Evolutionary conservation across 2,888 invertebrate genomes (phyloP), one percentile per base, ranked within the genome.

Genomic region (Nezara viridula): DNA sequence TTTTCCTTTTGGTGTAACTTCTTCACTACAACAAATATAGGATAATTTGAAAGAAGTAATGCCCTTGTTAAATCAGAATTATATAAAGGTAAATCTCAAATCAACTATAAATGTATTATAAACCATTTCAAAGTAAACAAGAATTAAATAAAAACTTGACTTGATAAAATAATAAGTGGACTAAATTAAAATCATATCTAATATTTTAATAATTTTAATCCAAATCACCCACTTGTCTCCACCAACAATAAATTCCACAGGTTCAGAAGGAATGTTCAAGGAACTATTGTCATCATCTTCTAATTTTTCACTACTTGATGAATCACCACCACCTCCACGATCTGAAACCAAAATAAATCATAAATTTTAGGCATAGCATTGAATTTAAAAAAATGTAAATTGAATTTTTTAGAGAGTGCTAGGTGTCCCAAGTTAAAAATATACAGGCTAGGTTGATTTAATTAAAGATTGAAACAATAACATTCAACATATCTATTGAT

Each of bases 211-310:
- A 37, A 24, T 77, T 40, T 40, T 16, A 44, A n/a, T 24, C 24
- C 73, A 77, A n/a, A 77, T 52, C 89, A 92, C 93, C 93, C 92
- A 94, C 93, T 92, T 92, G 91, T 93, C 93, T 89, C 93, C 93
- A 89, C 94, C 94, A 89, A 94, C 92, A 89, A 93, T 92, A 91
- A 94, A 94, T 90, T 93, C 93, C 55, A 94, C 93, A 91, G 92
- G 55, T 44, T 90, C 90, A 86, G 89, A 89, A 73, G 90, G 77
- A 50, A 52, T 89, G n/a, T 49, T 60, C 32, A 50, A 90, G n/a
- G 89, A 89, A 50, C 49, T 85, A 86, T 91, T 90, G 77, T 91
- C 91, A 49, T 91, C 91, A 77, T 91, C 91, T 66, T 92, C 92
- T 89, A 91, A 89, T 90, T 91, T 91, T 87, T 92, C 92, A 91